Conservation (phyloP, 1,140 invertebrate genomes). For the Diachasma alloeum region DNA sequence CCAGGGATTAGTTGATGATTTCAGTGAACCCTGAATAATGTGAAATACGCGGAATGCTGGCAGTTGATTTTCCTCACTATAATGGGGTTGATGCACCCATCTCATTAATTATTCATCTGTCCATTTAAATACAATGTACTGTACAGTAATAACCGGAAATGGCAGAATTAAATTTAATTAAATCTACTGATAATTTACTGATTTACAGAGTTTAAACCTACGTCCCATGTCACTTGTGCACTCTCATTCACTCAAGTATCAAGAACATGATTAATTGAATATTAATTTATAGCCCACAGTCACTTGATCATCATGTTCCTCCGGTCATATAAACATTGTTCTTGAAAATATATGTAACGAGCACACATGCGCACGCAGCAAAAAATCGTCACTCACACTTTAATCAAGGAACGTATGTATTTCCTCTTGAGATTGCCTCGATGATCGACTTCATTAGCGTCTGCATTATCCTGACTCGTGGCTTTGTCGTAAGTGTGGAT, state of each 20-base stretch:
- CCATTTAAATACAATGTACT: constrained; percentile 9
- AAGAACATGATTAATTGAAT: neutral
- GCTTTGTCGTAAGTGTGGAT: neutral
- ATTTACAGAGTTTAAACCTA: constrained; percentile 11
- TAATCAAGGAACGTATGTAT: neutral
- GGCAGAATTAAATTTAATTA: neutral
- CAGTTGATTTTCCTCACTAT: neutral
- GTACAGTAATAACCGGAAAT: neutral
- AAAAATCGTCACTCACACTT: constrained; percentile 11
- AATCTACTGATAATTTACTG: constrained; percentile 24
- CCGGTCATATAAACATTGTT: constrained; percentile 16
- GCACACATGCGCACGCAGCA: constrained; percentile 1
- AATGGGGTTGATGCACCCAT: neutral
- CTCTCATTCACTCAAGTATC: neutral
- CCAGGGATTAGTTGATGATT: neutral
- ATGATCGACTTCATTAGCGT: neutral
- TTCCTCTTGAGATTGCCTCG: neutral
- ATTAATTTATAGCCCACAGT: neutral
- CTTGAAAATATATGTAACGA: constrained; percentile 22
- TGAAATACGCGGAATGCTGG: neutral
- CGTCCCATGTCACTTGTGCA: neutral
- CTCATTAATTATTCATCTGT: neutral
- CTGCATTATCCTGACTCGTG: neutral
- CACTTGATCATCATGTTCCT: neutral
- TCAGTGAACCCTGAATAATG: neutral